These are phyloP conservation scores for Vanacampus margaritifer DNA, from an alignment of 2,113 vertebrate species.

Conservation along the genomic window DNA sequence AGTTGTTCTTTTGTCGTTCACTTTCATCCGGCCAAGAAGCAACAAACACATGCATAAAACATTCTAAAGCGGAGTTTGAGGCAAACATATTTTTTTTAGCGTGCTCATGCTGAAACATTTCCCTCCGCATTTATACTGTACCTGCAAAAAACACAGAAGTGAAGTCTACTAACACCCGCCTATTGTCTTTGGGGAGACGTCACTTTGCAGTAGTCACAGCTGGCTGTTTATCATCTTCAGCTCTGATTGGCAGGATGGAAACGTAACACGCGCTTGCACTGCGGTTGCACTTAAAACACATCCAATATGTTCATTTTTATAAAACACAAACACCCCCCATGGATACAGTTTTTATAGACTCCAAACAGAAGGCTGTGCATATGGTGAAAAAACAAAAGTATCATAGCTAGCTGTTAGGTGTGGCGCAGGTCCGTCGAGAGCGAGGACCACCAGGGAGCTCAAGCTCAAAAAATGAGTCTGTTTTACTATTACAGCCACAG, in stretches of 20 bases:
- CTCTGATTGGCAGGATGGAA: conserved; percentile 11
- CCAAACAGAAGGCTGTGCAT: not conserved
- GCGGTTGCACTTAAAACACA: not conserved
- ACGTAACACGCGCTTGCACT: not conserved
- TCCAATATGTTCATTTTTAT: not conserved
- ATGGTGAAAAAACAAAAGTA: not conserved
- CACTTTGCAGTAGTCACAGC: not conserved
- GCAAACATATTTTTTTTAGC: not conserved
- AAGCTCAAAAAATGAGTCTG: not conserved
- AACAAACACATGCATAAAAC: not conserved
- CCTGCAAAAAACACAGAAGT: not conserved
- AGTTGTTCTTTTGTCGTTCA: not conserved
- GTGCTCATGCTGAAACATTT: not conserved
- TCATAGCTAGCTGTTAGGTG: not conserved
- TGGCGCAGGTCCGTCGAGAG: not conserved
- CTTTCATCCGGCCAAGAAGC: not conserved
- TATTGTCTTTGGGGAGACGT: conserved; percentile 11
- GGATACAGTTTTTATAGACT: not conserved
- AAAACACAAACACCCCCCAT: not conserved
- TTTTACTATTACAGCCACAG: not conserved
- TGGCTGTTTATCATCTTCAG: not conserved
- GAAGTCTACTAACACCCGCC: conserved; percentile 1
- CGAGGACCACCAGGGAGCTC: not conserved
- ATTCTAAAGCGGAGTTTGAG: not conserved
- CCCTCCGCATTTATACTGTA: not conserved